These are phyloP conservation scores for Psylliodes chrysocephalus DNA, from an alignment of 2,888 invertebrate genomes.

Conservation along the genomic window DNA sequence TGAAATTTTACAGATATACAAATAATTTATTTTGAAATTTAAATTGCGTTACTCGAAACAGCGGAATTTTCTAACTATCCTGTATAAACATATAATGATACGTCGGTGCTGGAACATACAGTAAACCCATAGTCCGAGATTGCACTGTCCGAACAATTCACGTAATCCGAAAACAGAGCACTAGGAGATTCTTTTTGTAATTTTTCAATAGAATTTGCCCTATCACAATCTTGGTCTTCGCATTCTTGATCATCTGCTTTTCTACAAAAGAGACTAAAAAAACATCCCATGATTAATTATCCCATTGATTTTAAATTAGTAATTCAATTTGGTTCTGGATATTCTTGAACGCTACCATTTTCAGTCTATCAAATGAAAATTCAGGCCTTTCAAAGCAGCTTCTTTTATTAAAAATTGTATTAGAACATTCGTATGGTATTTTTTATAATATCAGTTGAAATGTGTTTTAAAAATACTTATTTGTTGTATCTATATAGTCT, in stretches of 20 bases:
- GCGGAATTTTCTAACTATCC: background rate
- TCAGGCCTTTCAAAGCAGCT: too few species aligned
- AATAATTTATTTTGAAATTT: background rate
- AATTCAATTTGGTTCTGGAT: too few species aligned
- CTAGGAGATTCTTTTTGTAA: background rate
- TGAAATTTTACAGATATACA: background rate
- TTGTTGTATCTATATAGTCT: too few species aligned
- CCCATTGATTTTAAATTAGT: background rate
- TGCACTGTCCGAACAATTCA: background rate
- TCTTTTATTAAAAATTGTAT: too few species aligned
- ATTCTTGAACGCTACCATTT: too few species aligned
- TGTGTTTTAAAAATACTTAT: too few species aligned
- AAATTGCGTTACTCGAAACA: too few species aligned
- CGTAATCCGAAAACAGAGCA: background rate
- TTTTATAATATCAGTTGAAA: too few species aligned
- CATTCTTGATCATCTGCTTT: background rate
- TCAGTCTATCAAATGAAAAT: too few species aligned
- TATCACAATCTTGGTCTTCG: background rate
- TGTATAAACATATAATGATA: slow-evolving; percentile 2
- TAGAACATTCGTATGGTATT: too few species aligned
- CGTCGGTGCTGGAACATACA: slow-evolving; percentile 6
- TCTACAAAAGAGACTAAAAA: background rate
- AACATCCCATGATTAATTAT: slow-evolving; percentile 9
- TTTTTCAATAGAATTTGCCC: background rate
- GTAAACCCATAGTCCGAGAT: slow-evolving; percentile 7